Conservation (phyloP, 1,140 invertebrate species). For the Drosophila orena region DNA sequence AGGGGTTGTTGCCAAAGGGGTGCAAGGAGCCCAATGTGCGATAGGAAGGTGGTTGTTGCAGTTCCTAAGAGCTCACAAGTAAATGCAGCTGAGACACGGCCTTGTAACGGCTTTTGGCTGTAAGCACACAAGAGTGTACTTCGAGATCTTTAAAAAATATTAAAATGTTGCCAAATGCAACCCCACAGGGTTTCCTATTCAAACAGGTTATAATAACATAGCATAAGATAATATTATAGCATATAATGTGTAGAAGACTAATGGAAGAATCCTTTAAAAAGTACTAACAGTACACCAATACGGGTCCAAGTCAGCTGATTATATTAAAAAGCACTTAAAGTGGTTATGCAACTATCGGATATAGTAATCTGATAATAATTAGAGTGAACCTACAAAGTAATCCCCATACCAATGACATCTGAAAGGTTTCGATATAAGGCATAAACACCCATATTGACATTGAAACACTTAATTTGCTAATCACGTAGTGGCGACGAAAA, state of each 20-base stretch:
- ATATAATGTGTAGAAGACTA: too few species aligned
- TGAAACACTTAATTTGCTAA: slow-evolving; percentile 6
- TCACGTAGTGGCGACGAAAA: slow-evolving; percentile 20
- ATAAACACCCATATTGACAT: not conserved
- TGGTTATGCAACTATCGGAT: not conserved
- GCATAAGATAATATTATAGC: too few species aligned
- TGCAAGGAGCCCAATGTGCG: slow-evolving; percentile 9
- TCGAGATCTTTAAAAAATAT: not conserved
- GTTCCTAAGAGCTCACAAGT: slow-evolving; percentile 3
- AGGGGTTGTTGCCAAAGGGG: slow-evolving; percentile 34
- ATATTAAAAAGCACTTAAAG: not conserved
- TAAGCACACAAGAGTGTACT: not conserved
- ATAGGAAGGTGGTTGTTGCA: slow-evolving; percentile 39
- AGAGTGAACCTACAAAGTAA: not conserved
- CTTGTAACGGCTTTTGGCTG: slow-evolving; percentile 29
- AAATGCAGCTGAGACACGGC: slow-evolving; percentile 36
- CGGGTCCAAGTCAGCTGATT: not conserved
- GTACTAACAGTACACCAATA: too few species aligned
- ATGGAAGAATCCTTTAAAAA: too few species aligned
- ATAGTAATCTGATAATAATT: not conserved
- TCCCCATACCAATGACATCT: not conserved
- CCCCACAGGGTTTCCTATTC: not conserved
- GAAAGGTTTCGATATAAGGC: not conserved
- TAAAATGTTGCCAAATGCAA: not conserved
- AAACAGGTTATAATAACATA: too few species aligned